Base-by-base conservation (phyloP, 2,888 invertebrate genomes). In the Polymixis lichenea region DNA sequence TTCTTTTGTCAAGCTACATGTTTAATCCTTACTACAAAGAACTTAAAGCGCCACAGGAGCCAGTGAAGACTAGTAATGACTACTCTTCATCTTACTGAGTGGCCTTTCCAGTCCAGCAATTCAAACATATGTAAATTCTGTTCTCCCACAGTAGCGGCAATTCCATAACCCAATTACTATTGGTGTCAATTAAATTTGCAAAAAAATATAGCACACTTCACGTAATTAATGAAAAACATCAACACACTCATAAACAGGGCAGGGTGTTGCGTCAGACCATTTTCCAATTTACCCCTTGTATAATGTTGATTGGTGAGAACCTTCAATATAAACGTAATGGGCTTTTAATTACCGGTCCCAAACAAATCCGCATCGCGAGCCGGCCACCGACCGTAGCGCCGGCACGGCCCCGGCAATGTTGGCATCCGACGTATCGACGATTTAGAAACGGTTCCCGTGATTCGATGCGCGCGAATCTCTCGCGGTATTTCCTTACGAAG, bases 401-500 rank as follows among this genome's bases (percentile, higher is more conserved):
- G 75, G 28, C 66, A 51, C 22, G 64, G 25, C 73, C 56, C 67
- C 76, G 85, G 83, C 88, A 85, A 86, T 80, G 79, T 82, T 85
- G 87, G 79, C 78, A 90, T 91, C 78, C 88, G 77, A 86, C 77
- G 80, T 85, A 84, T 83, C 88, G 87, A 80, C 84, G 79, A 91
- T 91, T 92, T 86, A 84, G 88, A 89, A 91, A 87, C 89, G 62
- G 88, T 85, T 85, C 77, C 81, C 81, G 77, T 76, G 84, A 84
- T 85, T 75, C 86, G 72, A 83, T 83, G 81, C 77, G 80, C 78
- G 81, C 82, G 88, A 88, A 90, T 89, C 89, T 89, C 65, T 88
- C 72, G 71, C 85, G 92, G 91, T 90, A 90, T 92, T 94, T 91
- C 91, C 91, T 93, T 91, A 88, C 91, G 91, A 89, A 94, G 94